phyloP scores from a whole-genome alignment of 2,888 invertebrate species.

The Plutella xylostella region DNA sequence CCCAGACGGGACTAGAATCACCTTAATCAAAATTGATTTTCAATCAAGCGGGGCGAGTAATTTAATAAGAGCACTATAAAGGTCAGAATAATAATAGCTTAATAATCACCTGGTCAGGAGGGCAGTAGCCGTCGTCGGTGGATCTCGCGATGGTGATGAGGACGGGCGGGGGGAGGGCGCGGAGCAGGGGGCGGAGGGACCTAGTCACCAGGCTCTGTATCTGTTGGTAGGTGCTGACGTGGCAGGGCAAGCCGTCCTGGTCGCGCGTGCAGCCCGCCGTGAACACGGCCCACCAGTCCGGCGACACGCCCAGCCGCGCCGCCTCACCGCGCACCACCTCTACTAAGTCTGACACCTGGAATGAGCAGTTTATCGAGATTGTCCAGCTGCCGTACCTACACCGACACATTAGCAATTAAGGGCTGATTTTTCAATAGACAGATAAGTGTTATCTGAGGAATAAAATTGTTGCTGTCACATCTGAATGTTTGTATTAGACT shows the following conservation, averaged over 20 bases:
- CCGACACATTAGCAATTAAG: too few species aligned
- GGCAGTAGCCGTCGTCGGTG: constrained; percentile 90
- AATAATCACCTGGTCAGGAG: constrained; percentile 73
- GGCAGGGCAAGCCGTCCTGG: constrained; percentile 86
- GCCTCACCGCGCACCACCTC: constrained; percentile 52
- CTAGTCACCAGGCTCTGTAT: constrained; percentile 71
- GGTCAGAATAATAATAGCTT: background rate
- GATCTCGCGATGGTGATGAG: constrained; percentile 87
- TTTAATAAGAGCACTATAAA: too few species aligned
- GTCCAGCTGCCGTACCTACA: too few species aligned
- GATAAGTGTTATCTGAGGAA: too few species aligned
- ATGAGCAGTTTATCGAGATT: too few species aligned
- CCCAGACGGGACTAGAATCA: too few species aligned
- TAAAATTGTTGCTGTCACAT: too few species aligned
- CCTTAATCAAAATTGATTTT: too few species aligned
- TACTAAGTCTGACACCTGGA: constrained; percentile 58
- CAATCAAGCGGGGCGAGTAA: too few species aligned
- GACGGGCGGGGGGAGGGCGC: constrained; percentile 68
- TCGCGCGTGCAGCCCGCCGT: constrained; percentile 92
- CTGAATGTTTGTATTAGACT: too few species aligned
- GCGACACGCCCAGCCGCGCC: constrained; percentile 70
- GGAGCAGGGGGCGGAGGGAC: constrained; percentile 71
- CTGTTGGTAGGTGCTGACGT: constrained; percentile 78
- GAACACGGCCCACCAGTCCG: constrained; percentile 85
- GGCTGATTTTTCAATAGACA: too few species aligned